A percentile compares a stretch with the other conserved stretches of the same genome.
Conservation (phyloP, 2,888 invertebrate genomes). For the Dinocampus coccinellae region DNA sequence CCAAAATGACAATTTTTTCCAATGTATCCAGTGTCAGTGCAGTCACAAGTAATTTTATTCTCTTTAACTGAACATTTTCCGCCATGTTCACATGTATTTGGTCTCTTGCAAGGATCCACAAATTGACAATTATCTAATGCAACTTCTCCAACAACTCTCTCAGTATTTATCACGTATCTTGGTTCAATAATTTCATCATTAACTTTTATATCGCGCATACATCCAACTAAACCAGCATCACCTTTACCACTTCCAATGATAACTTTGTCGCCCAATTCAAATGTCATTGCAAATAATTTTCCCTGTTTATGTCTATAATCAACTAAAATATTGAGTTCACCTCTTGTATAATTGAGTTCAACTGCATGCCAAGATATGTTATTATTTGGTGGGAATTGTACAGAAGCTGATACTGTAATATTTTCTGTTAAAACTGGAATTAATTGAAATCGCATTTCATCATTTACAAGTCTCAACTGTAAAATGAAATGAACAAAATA, state of each 20-base stretch:
- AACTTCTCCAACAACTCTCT: slow-evolving; percentile 88
- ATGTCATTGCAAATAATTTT: slow-evolving; percentile 77
- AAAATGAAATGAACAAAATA: slow-evolving; percentile 12
- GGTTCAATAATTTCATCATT: slow-evolving; percentile 87
- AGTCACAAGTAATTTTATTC: slow-evolving; percentile 89
- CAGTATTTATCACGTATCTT: slow-evolving; percentile 83
- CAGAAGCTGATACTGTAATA: slow-evolving; percentile 82
- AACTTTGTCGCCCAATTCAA: slow-evolving; percentile 79
- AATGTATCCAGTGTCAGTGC: slow-evolving; percentile 90
- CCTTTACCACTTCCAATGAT: slow-evolving; percentile 86
- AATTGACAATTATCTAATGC: slow-evolving; percentile 91
- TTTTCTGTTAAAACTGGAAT: slow-evolving; percentile 82
- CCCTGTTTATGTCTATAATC: slow-evolving; percentile 81
- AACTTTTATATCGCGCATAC: slow-evolving; percentile 89
- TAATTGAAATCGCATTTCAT: slow-evolving; percentile 87
- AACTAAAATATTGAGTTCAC: slow-evolving; percentile 80
- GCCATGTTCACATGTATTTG: slow-evolving; percentile 93
- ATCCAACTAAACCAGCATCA: slow-evolving; percentile 81
- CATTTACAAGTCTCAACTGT: slow-evolving; percentile 84
- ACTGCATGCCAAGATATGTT: slow-evolving; percentile 85
- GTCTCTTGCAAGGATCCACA: slow-evolving; percentile 89
- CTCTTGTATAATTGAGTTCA: slow-evolving; percentile 82
- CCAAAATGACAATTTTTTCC: slow-evolving; percentile 95
- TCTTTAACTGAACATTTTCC: slow-evolving; percentile 92
- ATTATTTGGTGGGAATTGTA: slow-evolving; percentile 82